phyloP scores from a whole-genome alignment of 2,797 vertebrate genomes.

The Arrhamphus sclerolepis region DNA sequence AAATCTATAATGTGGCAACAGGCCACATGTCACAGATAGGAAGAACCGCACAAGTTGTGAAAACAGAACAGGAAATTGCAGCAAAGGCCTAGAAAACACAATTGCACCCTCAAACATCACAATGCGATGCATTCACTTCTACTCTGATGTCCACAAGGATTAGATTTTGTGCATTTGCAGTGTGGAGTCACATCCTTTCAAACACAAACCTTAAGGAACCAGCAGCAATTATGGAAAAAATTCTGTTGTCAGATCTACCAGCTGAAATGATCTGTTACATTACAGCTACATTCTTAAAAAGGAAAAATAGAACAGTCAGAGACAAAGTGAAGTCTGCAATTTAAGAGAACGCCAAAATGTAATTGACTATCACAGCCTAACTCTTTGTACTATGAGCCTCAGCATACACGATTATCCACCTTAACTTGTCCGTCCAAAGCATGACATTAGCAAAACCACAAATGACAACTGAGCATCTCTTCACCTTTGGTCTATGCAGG shows the following conservation, averaged over 20 bases:
- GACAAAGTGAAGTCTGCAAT: neutral
- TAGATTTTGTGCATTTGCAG: too few relatives aligned
- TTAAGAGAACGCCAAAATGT: neutral
- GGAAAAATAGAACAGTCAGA: neutral
- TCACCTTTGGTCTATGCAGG: neutral
- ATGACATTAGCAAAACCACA: neutral
- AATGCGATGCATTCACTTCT: slow-evolving; percentile 7
- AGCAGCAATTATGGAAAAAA: neutral
- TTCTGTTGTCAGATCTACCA: slow-evolving; percentile 1
- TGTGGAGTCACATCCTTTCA: neutral
- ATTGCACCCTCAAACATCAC: slow-evolving; percentile 37
- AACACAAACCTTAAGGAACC: neutral
- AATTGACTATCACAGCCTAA: neutral
- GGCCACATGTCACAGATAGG: slow-evolving; percentile 76
- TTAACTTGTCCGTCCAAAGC: too few relatives aligned
- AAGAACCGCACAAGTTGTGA: slow-evolving; percentile 76
- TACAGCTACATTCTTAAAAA: neutral
- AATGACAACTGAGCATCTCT: too few relatives aligned
- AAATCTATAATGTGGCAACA: slow-evolving; percentile 75
- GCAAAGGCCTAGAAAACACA: slow-evolving; percentile 61
- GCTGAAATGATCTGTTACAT: slow-evolving; percentile 5
- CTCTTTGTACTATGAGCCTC: neutral
- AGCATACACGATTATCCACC: too few relatives aligned
- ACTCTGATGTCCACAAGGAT: slow-evolving; percentile 1
- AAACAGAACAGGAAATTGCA: slow-evolving; percentile 84